Base-by-base conservation (phyloP, 2,888 invertebrate species). In the Chouioia cunea region DNA sequence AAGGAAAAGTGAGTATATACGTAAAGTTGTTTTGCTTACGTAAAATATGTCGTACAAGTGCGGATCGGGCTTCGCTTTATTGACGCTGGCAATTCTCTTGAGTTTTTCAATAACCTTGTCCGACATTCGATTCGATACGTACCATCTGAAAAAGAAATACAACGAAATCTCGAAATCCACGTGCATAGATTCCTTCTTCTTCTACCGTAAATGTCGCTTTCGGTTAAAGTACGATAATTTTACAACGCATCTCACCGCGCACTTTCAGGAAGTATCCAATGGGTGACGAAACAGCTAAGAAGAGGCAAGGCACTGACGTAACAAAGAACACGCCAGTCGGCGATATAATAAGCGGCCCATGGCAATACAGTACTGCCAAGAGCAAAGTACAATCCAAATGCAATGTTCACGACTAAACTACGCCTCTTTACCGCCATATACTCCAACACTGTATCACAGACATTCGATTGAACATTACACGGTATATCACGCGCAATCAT, bases 341-440 rank as follows among this genome's bases (percentile, higher is more conserved):
- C 83, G 15, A 88, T 79, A 65, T 80, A 86, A 67, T 86, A 85
- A 4, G 89, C 88, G 10, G 88, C 76, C 88, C 88, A 88, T 0
- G 89, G 89, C 50, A 89, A 74, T 15, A 87, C 59, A 1, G 87
- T 85, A 44, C 88, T 87, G 16, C 86, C 88, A 6, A 86, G 46
- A 0, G 88, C 88, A 79, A 88, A 88, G 77, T 88, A 87, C 58
- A 88, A 68, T 4, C 88, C 88, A 68, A 88, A 88, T 2, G 88
- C 86, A 69, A 88, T 79, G 44, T 75, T 75, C 23, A 88, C 87
- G 0, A 88, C 88, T 65, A 88, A 76, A 0, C 88, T 87, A n/a
- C 89, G 81, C 79, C 87, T 86, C 27, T 83, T 84, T 1, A 88
- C 87, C 4, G 87, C 87, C 77, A 88, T 86, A 74, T 88, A 88